Percentiles rank a stretch among this genome's conserved stretches.
Evolutionary conservation across 1,140 invertebrate species (phyloP).

Genomic region (Thaumatotibia leucotreta): DNA sequence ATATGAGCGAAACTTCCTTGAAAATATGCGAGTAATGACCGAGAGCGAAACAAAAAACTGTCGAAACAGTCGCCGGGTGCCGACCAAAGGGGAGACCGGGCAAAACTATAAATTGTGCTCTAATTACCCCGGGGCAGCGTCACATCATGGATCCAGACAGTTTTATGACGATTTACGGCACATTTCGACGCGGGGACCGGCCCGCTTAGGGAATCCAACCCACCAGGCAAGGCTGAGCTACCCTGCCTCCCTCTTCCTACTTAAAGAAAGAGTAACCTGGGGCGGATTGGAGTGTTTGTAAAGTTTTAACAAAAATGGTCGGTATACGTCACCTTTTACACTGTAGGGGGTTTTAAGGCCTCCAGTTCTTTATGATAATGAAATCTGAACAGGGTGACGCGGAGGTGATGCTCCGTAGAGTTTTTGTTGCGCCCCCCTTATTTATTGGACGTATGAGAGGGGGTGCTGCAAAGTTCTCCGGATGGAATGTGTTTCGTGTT

Average conservation of each 20-base stretch:
- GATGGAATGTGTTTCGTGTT: constrained; percentile 60
- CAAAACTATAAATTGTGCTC: constrained; percentile 81
- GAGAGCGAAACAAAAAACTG: constrained; percentile 14
- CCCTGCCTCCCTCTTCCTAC: constrained; percentile 21
- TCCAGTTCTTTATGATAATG: constrained; percentile 76
- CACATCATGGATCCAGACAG: constrained; percentile 82
- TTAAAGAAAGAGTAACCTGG: constrained; percentile 14
- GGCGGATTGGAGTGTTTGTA: constrained; percentile 13
- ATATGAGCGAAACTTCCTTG: background rate
- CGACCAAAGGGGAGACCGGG: constrained; percentile 51
- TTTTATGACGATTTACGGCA: constrained; percentile 84
- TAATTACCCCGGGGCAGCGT: constrained; percentile 82
- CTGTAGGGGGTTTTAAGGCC: constrained; percentile 72
- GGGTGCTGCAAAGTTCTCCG: constrained; percentile 50
- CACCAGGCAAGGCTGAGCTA: constrained; percentile 31
- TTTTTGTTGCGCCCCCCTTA: constrained; percentile 73
- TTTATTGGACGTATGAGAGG: constrained; percentile 72
- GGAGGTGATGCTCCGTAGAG: constrained; percentile 70
- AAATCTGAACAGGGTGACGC: constrained; percentile 75
- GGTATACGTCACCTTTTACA: constrained; percentile 71
- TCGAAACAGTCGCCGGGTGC: constrained; percentile 7
- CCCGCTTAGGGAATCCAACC: constrained; percentile 47
- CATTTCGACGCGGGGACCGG: constrained; percentile 75
- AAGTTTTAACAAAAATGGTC: constrained; percentile 36
- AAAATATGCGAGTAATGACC: constrained; percentile 3